Evolutionary conservation across 2,797 vertebrate genomes (phyloP), one percentile per base, ranked within the genome.

Genomic region (Telmatherina bonti): DNA sequence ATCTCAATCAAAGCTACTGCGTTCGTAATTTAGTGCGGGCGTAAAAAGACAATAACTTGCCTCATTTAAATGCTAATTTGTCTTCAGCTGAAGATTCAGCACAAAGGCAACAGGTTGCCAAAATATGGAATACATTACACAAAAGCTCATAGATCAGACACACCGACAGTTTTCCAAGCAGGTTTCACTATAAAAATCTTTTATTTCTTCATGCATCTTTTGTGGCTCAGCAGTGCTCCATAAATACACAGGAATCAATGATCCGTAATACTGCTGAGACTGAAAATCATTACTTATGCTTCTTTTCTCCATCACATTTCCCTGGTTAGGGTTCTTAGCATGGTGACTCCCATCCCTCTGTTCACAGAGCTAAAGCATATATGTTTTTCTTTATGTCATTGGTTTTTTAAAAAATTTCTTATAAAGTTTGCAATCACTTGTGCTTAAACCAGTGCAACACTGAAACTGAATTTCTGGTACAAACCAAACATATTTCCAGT

Each of bases 1-100:
- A 68, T 85, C 91, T 85, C 84, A 89, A 78, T 89, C 84, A 85
- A 85, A 88, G 74, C 77, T 62, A 68, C 30, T 70, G 81, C 76
- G 24, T 86, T 82, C 24, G 85, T 88, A 82, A 90, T 90, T 85
- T 86, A 86, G 79, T 82, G 83, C 65, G 3, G 66, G 76, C 18
- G 27, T 86, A 78, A 81, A 82, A 68, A 72, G 88, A 87, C 88
- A 90, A 90, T 87, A 91, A 90, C 84, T 76, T 79, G 86, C 72
- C 85, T 91, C 89, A 90, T 92, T 92, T 90, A 92, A 90, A 92
- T 92, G 90, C 89, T 90, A 92, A 92, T 92, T 90, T 81, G 78
- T 89, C 85, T 87, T 86, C 73, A 74, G 83, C 66, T 65, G 82
- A 73, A 84, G 80, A 89, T 85, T 88, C 87, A 85, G 77, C 62